phyloP scores from a whole-genome alignment of 2,113 vertebrate species.

The Callionymus lyra region DNA sequence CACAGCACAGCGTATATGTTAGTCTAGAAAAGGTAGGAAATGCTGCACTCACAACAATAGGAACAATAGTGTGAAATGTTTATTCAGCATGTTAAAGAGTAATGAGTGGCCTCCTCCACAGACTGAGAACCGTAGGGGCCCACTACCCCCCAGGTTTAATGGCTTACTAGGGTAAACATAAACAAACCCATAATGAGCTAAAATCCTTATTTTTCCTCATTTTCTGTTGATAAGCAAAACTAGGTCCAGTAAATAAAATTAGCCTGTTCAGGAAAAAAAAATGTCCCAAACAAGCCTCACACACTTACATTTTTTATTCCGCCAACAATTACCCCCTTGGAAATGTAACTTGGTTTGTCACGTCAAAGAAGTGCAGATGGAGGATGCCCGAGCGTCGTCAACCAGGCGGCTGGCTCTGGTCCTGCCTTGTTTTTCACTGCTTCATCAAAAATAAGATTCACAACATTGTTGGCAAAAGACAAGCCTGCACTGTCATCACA shows the following conservation, averaged over 20 bases:
- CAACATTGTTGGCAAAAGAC: conserved; percentile 62
- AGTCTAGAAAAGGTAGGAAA: conserved; percentile 47
- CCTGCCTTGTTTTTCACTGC: conserved; percentile 46
- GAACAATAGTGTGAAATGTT: conserved; percentile 68
- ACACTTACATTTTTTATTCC: too few relatives aligned
- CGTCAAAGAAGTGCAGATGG: too few relatives aligned
- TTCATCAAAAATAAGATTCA: conserved; percentile 60
- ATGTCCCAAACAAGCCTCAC: not conserved
- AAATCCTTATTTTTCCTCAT: conserved; percentile 49
- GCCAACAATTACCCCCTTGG: too few relatives aligned
- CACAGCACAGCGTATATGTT: conserved; percentile 37
- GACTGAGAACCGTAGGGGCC: conserved; percentile 54
- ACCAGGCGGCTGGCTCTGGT: conserved; percentile 34
- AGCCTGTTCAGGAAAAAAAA: conserved; percentile 43
- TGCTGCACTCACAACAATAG: conserved; percentile 67
- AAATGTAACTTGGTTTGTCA: too few relatives aligned
- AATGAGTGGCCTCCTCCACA: conserved; percentile 59
- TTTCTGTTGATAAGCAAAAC: conserved; percentile 62
- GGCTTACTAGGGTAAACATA: conserved; percentile 61
- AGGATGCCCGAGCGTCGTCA: too few relatives aligned
- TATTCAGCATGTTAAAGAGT: conserved; percentile 71
- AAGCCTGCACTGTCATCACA: conserved; percentile 64
- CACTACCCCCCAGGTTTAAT: conserved; percentile 53
- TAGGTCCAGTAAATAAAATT: conserved; percentile 48
- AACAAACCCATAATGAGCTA: conserved; percentile 62